Percentiles rank a stretch among this genome's conserved stretches.
These are phyloP conservation scores for Rhinoraja longicauda DNA, from an alignment of 2,797 vertebrate genomes.

Conservation along the genomic window DNA sequence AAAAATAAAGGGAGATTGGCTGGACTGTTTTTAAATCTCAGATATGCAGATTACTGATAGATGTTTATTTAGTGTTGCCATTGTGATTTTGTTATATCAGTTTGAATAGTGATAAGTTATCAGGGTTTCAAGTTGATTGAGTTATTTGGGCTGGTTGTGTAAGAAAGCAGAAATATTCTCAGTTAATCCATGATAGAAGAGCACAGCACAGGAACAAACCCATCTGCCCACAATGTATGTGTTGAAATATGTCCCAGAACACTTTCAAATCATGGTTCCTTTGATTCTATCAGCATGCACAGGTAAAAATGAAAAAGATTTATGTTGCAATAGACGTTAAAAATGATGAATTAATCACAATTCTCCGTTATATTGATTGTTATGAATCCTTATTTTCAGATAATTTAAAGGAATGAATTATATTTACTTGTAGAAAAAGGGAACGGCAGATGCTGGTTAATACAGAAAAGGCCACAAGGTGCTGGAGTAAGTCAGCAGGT, in stretches of 20 bases:
- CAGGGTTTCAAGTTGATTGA: background rate
- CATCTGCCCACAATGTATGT: too few relatives aligned
- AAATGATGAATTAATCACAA: background rate
- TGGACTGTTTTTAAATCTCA: background rate
- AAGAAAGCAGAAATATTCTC: background rate
- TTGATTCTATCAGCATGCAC: background rate
- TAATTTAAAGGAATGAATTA: background rate
- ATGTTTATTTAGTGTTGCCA: background rate
- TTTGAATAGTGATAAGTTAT: background rate
- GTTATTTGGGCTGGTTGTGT: background rate
- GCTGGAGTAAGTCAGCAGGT: too few relatives aligned
- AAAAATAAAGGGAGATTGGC: background rate
- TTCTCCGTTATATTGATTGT: background rate
- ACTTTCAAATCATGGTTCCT: background rate
- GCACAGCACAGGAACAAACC: too few relatives aligned
- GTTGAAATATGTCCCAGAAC: background rate
- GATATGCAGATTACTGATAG: background rate
- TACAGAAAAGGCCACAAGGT: too few relatives aligned
- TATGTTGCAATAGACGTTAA: background rate
- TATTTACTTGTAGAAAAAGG: background rate
- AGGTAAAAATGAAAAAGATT: background rate
- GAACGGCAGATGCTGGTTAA: too few relatives aligned
- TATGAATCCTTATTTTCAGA: background rate
- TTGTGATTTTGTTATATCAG: background rate
- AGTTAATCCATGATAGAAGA: background rate